Evolutionary conservation across 2,888 invertebrate species (phyloP).

Genomic region (Trissonchulus sp.): DNA sequence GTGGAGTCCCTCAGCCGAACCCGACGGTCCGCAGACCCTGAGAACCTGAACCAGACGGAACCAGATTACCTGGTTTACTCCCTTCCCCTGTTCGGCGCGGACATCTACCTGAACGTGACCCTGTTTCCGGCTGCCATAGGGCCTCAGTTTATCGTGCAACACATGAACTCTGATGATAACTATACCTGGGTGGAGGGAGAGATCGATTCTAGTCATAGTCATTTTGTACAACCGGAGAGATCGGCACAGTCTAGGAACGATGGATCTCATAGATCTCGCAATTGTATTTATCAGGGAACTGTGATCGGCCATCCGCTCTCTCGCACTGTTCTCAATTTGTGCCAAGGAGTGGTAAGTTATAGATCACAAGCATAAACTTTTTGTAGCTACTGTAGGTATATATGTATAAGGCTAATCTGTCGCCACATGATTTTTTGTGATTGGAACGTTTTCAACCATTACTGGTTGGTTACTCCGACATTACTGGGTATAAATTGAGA

Average conservation of each 20-base stretch:
- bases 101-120: not conserved
- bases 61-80: not conserved
- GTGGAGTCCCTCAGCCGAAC: not conserved
- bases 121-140: not conserved
- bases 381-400: no score
- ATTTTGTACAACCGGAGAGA: no score
- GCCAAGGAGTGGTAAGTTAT: slow-evolving; percentile 24
- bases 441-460: no score
- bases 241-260: not conserved
- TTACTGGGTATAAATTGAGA: no score
- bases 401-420: no score
- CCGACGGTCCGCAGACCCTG: not conserved
- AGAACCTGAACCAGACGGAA: not conserved
- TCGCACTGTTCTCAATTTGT: slow-evolving; percentile 3
- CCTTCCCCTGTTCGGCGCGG: not conserved
- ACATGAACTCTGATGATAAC: not conserved
- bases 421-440: no score
- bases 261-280: not conserved
- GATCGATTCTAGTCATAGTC: no score
- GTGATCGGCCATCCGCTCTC: not conserved
- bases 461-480: no score
- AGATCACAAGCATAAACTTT: no score
- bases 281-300: slow-evolving; percentile 4
- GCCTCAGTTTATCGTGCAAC: slow-evolving; percentile 2
- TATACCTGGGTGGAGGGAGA: not conserved